Base-by-base conservation (phyloP, 2,888 invertebrate species). In the Nemoura dubitans region DNA sequence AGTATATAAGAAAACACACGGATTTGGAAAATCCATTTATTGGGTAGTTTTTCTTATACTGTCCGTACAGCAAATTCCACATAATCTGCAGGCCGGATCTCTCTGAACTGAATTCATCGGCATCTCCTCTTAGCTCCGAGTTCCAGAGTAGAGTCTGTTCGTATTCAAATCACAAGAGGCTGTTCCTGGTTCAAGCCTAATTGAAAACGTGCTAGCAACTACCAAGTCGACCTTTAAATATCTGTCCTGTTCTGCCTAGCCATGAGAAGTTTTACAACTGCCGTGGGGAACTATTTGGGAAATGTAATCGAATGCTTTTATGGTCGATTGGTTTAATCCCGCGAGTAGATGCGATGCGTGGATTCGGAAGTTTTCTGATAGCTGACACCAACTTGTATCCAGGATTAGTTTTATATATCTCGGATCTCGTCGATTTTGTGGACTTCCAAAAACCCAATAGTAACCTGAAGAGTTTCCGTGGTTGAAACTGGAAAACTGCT, bases 301-400 rank as follows among this genome's bases (percentile, higher is more conserved):
- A 59, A 59, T 59, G 59, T 59, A 59, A 59, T 59, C 59, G 59
- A 59, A 59, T 59, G 59, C 10, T 59, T 59, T 59, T 59, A 59
- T 59, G 59, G 59, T 21, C 59, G 16, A 59, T 59, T 59, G 59
- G 59, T 59, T 59, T 59, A 21, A 59, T 59, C 59, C 10, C 36
- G 36, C 59, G 36, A 36, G 36, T 3, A 36, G 36, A 36, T 3
- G 3, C 59, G 59, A 7, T 21, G 36, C 21, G 59, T n/a, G n/a
- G n/a, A 59, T 59, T 59, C 59, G 59, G 14, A 59, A 59, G 59
- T 59, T 59, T 59, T 59, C 59, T 59, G 21, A 59, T 16, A 10
- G 59, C 59, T 21, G 59, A 59, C 59, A 59, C 59, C 21, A 59
- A 59, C 59, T 3, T 59, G 59, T 59, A 21, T 59, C 59, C n/a